These are phyloP conservation scores for Diplazon laetatorius DNA, from an alignment of 2,888 invertebrate genomes.

Conservation along the genomic window DNA sequence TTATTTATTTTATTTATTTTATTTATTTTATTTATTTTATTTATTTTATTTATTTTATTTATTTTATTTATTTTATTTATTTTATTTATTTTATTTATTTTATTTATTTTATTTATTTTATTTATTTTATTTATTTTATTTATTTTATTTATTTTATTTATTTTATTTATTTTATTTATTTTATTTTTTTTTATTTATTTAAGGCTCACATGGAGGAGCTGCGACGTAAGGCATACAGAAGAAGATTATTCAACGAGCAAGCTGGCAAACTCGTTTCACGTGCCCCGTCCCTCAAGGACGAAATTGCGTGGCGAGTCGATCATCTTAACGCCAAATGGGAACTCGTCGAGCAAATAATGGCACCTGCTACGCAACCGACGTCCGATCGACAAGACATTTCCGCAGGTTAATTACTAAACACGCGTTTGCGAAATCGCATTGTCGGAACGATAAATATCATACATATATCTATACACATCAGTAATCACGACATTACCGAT, in stretches of 20 bases:
- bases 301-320: conserved; percentile 89
- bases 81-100: neutral
- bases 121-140: no score
- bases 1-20: conserved; percentile 4
- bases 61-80: neutral
- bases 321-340: conserved; percentile 92
- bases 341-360: conserved; percentile 88
- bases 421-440: no score
- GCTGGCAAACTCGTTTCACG: conserved; percentile 88
- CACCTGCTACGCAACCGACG: conserved; percentile 83
- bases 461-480: neutral
- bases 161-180: conserved; percentile 6
- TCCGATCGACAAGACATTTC: conserved; percentile 80
- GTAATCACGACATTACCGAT: conserved; percentile 28
- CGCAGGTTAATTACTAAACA: conserved; percentile 79
- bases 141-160: neutral
- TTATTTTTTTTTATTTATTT: conserved; percentile 71
- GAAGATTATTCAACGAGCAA: conserved; percentile 91
- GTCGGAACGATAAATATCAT: no score
- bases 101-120: neutral
- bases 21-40: conserved; percentile 17
- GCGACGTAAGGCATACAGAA: conserved; percentile 88
- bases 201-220: conserved; percentile 91
- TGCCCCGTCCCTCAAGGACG: conserved; percentile 86
- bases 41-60: no score